Conservation (phyloP, 2,113 vertebrate species). For the Eonycteris spelaea region DNA sequence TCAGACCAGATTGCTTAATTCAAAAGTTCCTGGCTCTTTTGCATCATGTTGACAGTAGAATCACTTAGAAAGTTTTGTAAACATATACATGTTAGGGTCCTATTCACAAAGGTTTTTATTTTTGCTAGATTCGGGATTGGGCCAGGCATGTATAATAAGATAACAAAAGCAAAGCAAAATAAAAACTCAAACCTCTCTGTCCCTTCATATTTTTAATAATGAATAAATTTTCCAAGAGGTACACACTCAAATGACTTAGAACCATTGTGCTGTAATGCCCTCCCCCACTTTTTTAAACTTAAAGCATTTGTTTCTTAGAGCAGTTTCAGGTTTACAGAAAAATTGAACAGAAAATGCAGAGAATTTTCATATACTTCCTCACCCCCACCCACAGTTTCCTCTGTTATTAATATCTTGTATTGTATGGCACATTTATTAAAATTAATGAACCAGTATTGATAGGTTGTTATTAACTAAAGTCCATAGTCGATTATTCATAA, state of each 20-base stretch:
- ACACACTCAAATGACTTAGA: not conserved
- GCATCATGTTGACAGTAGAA: not conserved
- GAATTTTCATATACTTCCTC: not conserved
- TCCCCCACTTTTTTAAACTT: not conserved
- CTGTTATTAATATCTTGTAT: not conserved
- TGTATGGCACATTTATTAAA: not conserved
- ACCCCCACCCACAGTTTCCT: not conserved
- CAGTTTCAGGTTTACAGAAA: constrained; percentile 16
- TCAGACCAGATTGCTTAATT: not conserved
- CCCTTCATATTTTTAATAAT: constrained; percentile 1
- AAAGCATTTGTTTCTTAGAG: constrained; percentile 17
- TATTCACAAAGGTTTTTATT: not conserved
- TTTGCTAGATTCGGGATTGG: not conserved
- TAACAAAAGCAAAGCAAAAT: not conserved
- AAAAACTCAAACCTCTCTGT: not conserved
- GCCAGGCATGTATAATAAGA: not conserved
- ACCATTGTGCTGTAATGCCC: not conserved
- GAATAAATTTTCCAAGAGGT: not conserved
- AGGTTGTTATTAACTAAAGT: not conserved
- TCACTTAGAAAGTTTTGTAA: not conserved
- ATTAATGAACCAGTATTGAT: constrained; percentile 6
- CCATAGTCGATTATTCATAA: not conserved
- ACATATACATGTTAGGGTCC: not conserved
- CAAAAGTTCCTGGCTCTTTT: not conserved
- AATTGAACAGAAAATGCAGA: not conserved